Evolutionary conservation across 2,797 vertebrate genomes (phyloP), one percentile per base, ranked within the genome.

Genomic region (Xenentodon cancila): DNA sequence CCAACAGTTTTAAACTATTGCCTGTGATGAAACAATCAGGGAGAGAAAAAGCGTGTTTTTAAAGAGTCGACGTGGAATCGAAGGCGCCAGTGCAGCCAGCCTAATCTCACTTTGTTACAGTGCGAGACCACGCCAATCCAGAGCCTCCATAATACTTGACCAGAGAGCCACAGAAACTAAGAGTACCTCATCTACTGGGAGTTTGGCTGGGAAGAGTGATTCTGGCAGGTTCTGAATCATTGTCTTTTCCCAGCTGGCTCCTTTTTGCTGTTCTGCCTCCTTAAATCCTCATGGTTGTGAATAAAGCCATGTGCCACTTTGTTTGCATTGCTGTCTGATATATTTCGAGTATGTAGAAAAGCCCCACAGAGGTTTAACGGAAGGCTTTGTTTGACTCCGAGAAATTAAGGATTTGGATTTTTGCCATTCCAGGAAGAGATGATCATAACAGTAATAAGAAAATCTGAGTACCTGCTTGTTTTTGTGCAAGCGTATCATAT

Each of bases 191-290:
- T 61, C 77, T 68, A 64, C 22, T 13, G 78, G 73, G 87, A 88
- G 79, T 87, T 83, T 73, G 47, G 12, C 48, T 73, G 17, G 60
- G 70, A 79, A 84, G 68, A 82, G 75, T 48, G 74, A 77, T 81
- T 84, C 73, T 89, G 86, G 80, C 86, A 85, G 65, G 55, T 88
- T 80, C 63, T 78, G 76, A 88, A 79, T 86, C 68, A 88, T 89
- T 90, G 84, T 87, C 68, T 81, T 85, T 80, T 83, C 73, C 79
- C 71, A 61, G 63, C 52, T 86, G 84, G 79, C 79, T 77, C 56
- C 21, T 46, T 30, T 65, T 61, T 67, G 49, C 68, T 47, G 63
- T 52, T 62, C 60, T 68, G 42, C 57, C 57, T 49, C 46, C 18
- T 50, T 27, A 7, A 13, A 46, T 40, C 57, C 19, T 59, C 47